phyloP scores from a whole-genome alignment of 2,888 invertebrate species.

The Aspidiotus destructor region DNA sequence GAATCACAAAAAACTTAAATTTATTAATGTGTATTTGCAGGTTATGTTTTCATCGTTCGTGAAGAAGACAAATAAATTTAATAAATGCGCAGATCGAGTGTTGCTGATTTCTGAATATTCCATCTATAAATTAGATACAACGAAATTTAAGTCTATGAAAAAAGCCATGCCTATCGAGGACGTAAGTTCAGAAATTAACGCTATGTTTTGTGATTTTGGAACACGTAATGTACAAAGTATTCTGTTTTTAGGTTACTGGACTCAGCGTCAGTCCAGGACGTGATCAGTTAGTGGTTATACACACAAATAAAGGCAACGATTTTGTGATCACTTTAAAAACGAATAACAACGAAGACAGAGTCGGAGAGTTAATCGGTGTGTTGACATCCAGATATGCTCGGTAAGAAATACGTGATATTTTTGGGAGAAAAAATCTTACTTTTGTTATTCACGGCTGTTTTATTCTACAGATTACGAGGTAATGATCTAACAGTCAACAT shows the following conservation, averaged over 20 bases:
- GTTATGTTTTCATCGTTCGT: constrained; percentile 59
- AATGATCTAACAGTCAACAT: constrained; percentile 65
- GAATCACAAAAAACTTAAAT: no score
- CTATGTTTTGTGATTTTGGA: not conserved
- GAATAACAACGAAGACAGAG: constrained; percentile 54
- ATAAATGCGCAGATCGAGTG: constrained; percentile 79
- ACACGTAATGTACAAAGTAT: not conserved
- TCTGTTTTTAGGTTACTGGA: constrained; percentile 56
- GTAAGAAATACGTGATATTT: constrained; percentile 49
- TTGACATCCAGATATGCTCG: constrained; percentile 63
- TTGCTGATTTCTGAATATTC: constrained; percentile 73
- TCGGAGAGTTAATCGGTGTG: constrained; percentile 79
- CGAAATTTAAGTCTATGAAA: constrained; percentile 78
- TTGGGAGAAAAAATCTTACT: constrained; percentile 3
- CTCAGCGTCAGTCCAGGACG: constrained; percentile 74
- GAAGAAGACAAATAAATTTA: constrained; percentile 60
- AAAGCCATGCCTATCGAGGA: constrained; percentile 70
- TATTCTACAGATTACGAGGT: constrained; percentile 41
- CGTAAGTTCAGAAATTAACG: constrained; percentile 43
- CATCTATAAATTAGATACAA: constrained; percentile 77
- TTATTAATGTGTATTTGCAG: constrained; percentile 36
- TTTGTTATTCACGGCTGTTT: not conserved
- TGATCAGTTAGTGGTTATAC: constrained; percentile 79
- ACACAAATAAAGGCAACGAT: constrained; percentile 80
- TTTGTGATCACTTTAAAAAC: constrained; percentile 66